A percentile compares a stretch with the other conserved stretches of the same genome.
Conservation (phyloP, 2,113 vertebrate genomes). For the Brachyhypopomus occidentalis region DNA sequence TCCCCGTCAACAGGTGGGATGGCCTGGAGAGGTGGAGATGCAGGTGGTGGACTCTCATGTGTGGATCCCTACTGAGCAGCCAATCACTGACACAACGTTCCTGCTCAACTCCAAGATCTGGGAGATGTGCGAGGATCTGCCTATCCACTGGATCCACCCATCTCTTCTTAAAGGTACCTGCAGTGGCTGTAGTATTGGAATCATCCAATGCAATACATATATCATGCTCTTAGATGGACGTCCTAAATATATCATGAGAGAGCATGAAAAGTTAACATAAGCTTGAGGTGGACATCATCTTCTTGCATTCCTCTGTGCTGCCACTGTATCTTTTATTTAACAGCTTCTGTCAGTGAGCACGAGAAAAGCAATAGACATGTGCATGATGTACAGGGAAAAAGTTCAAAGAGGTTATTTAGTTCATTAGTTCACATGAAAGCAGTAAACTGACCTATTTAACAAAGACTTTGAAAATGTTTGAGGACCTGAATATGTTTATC, state of each 20-base stretch:
- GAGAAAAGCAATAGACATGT: not conserved
- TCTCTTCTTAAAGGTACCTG: constrained; percentile 70
- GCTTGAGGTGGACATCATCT: not conserved
- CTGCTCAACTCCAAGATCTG: constrained; percentile 77
- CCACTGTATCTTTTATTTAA: not conserved
- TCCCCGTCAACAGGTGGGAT: constrained; percentile 59
- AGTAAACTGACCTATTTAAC: not conserved
- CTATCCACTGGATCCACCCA: constrained; percentile 80
- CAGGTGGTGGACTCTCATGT: constrained; percentile 73
- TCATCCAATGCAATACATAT: too few relatives aligned
- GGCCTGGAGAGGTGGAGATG: constrained; percentile 59
- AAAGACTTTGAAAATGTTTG: constrained; percentile 9
- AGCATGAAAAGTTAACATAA: constrained; percentile 7
- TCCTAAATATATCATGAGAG: not conserved
- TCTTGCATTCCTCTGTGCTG: not conserved
- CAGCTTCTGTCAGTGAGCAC: not conserved
- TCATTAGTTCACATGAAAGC: constrained; percentile 7
- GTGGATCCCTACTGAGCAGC: constrained; percentile 76
- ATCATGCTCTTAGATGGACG: too few relatives aligned
- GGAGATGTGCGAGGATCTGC: constrained; percentile 78
- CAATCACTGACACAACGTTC: constrained; percentile 72
- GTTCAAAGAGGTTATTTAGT: not conserved
- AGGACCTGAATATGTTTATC: constrained; percentile 9
- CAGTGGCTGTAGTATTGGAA: constrained; percentile 52
- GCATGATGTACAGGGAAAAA: not conserved